Conservation (phyloP, 2,888 invertebrate genomes). For the Trimorus sp. region DNA sequence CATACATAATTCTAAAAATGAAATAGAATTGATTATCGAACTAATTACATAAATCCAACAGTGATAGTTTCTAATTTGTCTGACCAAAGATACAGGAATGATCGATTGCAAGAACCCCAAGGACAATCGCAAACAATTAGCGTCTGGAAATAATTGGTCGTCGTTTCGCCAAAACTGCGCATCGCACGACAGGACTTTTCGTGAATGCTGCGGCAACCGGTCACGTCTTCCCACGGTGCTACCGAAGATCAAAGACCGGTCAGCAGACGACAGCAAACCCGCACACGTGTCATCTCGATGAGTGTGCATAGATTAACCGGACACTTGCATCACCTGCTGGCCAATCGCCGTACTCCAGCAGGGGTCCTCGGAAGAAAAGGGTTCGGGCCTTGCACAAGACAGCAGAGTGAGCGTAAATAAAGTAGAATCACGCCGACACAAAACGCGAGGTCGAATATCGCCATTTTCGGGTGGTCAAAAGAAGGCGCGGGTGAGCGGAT, state of each 20-base stretch:
- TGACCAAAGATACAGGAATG: background rate
- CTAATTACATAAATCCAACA: no score
- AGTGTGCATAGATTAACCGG: conserved; percentile 67
- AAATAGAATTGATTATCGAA: no score
- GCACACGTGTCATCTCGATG: conserved; percentile 71
- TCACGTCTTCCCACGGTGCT: conserved; percentile 79
- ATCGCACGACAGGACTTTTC: conserved; percentile 43
- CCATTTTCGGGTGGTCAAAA: no score
- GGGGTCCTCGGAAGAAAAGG: conserved; percentile 69
- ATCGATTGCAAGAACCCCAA: background rate
- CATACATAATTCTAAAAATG: no score
- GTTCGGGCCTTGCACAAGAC: conserved; percentile 54
- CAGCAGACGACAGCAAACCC: conserved; percentile 75
- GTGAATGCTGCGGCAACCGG: conserved; percentile 63
- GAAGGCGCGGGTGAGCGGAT: background rate
- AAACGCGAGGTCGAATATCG: no score
- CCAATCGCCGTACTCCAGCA: conserved; percentile 69
- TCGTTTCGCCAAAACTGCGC: conserved; percentile 29
- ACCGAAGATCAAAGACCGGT: conserved; percentile 75
- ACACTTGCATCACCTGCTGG: conserved; percentile 71
- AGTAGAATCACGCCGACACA: background rate
- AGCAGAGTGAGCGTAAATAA: conserved; percentile 52
- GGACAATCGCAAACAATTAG: conserved; percentile 65
- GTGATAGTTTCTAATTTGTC: no score
- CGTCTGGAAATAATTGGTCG: conserved; percentile 24